Percentiles rank a stretch among this genome's conserved stretches.
Conservation (phyloP, 2,888 invertebrate species). For the Brachypalpus laphriformis region DNA sequence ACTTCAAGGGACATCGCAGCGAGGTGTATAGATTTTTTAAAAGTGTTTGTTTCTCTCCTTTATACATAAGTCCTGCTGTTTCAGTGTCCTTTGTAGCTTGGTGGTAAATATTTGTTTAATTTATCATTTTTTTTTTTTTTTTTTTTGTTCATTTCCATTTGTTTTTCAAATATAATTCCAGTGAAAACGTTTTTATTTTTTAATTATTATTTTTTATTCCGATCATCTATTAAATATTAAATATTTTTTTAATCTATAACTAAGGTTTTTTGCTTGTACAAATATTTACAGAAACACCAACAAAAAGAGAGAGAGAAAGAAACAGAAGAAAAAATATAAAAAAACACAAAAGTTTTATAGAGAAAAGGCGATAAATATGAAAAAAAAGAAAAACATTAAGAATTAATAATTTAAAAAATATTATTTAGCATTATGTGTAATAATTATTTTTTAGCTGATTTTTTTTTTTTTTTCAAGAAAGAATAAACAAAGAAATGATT, state of each 20-base stretch:
- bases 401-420: slow-evolving; percentile 18
- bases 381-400: slow-evolving; percentile 16
- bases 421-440: slow-evolving; percentile 31
- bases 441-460: slow-evolving; percentile 8
- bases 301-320: slow-evolving; percentile 44
- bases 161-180: slow-evolving; percentile 55
- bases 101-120: slow-evolving; percentile 7
- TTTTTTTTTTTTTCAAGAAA: slow-evolving; percentile 34
- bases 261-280: slow-evolving; percentile 75
- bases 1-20: slow-evolving; percentile 12
- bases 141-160: slow-evolving; percentile 26
- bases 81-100: slow-evolving; percentile 12
- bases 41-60: too few relatives aligned
- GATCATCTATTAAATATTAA: slow-evolving; percentile 49
- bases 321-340: slow-evolving; percentile 43
- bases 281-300: slow-evolving; percentile 81
- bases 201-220: slow-evolving; percentile 11
- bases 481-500: slow-evolving; percentile 38
- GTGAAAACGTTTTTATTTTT: slow-evolving; percentile 22
- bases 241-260: slow-evolving; percentile 48
- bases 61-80: background rate
- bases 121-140: background rate
- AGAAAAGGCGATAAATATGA: slow-evolving; percentile 18
- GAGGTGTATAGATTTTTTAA: too few relatives aligned
- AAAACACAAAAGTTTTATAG: slow-evolving; percentile 32